A percentile compares a stretch with the other conserved stretches of the same genome.
Conservation (phyloP, 2,113 vertebrate species). For the Hemichromis elongatus region DNA sequence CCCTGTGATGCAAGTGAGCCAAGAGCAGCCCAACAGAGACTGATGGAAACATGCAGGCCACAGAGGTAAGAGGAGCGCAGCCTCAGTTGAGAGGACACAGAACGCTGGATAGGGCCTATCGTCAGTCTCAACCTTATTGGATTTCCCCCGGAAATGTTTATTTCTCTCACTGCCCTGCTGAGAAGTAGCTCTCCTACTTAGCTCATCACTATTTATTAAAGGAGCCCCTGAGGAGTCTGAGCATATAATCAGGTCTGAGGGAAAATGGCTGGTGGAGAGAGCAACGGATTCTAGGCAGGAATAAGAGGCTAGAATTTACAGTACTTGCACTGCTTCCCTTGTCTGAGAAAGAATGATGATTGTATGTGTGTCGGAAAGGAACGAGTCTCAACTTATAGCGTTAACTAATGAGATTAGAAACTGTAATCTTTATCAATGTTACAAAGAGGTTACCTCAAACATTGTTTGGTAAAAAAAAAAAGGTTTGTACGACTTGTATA, state of each 20-base stretch:
- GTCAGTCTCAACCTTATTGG: slow-evolving; percentile 48
- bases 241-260: slow-evolving; percentile 12
- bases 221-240: slow-evolving; percentile 35
- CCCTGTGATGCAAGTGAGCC: neutral
- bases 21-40: neutral
- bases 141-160: slow-evolving; percentile 66
- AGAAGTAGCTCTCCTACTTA: slow-evolving; percentile 58
- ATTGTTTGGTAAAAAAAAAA: neutral
- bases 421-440: neutral
- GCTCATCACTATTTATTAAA: slow-evolving; percentile 71
- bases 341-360: neutral
- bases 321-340: neutral
- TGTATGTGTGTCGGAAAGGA: neutral
- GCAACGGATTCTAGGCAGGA: neutral
- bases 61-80: neutral
- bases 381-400: neutral
- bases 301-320: neutral
- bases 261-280: neutral
- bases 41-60: neutral
- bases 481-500: neutral
- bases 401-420: neutral
- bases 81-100: neutral
- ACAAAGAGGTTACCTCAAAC: neutral
- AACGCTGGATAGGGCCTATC: slow-evolving; percentile 40
- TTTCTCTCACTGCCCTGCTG: slow-evolving; percentile 42